A percentile compares a stretch with the other conserved stretches of the same genome.
Evolutionary conservation across 2,113 vertebrate genomes (phyloP).

Genomic region (Anguilla japonica): DNA sequence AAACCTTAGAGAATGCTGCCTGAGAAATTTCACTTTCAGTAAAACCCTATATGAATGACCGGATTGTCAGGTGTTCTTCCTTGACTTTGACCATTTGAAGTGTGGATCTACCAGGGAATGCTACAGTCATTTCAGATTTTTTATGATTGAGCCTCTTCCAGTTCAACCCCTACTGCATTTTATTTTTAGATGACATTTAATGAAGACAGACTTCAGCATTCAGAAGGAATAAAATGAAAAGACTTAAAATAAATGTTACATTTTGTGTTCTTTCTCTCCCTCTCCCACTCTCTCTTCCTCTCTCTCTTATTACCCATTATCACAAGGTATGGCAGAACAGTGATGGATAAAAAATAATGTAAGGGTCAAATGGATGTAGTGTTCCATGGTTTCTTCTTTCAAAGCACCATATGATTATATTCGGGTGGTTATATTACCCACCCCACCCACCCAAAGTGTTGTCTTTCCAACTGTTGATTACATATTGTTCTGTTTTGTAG

Average conservation of each 20-base stretch:
- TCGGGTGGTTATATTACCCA: too few species aligned
- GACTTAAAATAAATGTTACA: background rate
- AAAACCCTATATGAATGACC: background rate
- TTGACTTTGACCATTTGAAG: background rate
- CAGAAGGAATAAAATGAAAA: background rate
- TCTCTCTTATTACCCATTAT: too few species aligned
- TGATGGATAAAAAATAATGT: too few species aligned
- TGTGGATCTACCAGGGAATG: background rate
- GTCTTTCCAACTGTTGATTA: slow-evolving; percentile 46
- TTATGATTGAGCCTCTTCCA: background rate
- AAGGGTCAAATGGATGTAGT: too few species aligned
- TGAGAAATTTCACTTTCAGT: background rate
- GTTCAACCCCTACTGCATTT: background rate
- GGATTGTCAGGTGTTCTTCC: background rate
- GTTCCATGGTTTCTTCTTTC: too few species aligned
- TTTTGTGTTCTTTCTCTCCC: background rate
- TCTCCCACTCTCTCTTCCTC: too few species aligned
- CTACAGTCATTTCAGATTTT: background rate
- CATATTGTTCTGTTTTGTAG: slow-evolving; percentile 40
- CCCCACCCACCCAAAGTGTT: too few species aligned
- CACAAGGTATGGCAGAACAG: too few species aligned
- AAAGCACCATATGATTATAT: too few species aligned
- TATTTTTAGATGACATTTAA: background rate
- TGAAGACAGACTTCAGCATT: background rate
- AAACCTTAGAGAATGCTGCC: background rate